Base-by-base conservation (phyloP, 2,888 invertebrate species). In the Candidula unifasciata region DNA sequence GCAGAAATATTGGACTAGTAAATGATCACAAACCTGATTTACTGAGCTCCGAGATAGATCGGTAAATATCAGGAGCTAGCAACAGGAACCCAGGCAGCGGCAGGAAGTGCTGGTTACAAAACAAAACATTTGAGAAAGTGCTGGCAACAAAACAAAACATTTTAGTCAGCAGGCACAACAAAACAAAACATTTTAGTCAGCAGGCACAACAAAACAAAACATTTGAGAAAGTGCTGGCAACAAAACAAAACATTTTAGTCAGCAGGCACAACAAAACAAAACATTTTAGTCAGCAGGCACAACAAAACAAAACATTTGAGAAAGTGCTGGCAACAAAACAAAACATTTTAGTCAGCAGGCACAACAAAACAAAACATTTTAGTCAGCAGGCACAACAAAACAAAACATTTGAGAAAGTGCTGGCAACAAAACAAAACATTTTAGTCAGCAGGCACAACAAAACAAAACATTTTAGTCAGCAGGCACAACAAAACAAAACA, bases 71-170 rank as follows among this genome's bases (percentile, higher is more conserved):
- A 16, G 95, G 94, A 21, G 95, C 95, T 87, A 99, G 95, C 0
- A 98, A 94, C 33, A 97, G 89, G 95, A 99, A 99, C 86, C 97
- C 96, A 8, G 99, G 98, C 87, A 99, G 93, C 0, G 99, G 97
- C 84, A 99, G 93, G 82, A 97, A 95, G 95, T 99, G 99, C 95
- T 97, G 94, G 95, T 89, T 92, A 90, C 88, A 86, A 84, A 82
- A 86, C 1, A 68, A 68, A 71, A 37, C n/a, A 68, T 6, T n/a
- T n/a, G n/a, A n/a, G n/a, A n/a, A n/a, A n/a, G n/a, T n/a, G n/a
- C n/a, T n/a, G n/a, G n/a, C n/a, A 44, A 44, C 13, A 44, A 44
- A 44, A 44, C 35, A 57, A 30, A 80, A 80, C 33, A 35, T 52
- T 21, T 30, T 35, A 71, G 3, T 71, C 71, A 13, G 54, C 54